Evolutionary conservation across 2,113 vertebrate species (phyloP).

Genomic region (Seriola quinqueradiata): DNA sequence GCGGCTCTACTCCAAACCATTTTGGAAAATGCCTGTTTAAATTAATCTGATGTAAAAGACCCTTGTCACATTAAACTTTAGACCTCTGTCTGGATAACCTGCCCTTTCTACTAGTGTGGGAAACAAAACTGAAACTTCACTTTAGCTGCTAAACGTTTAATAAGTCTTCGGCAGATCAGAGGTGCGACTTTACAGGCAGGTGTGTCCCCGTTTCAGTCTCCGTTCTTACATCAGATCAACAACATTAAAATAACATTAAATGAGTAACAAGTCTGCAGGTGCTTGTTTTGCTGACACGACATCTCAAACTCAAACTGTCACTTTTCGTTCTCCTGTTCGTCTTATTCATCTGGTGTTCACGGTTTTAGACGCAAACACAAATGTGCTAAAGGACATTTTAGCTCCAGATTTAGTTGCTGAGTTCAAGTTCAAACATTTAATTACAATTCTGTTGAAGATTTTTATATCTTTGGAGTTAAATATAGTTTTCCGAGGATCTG

Average conservation of each 20-base stretch:
- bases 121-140: constrained; percentile 50
- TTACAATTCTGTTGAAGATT: background rate
- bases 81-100: background rate
- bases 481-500: background rate
- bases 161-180: background rate
- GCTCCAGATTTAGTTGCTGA: background rate
- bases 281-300: background rate
- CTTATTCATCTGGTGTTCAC: background rate
- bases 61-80: background rate
- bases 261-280: background rate
- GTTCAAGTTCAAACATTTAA: background rate
- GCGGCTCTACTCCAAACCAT: background rate
- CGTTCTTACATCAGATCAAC: background rate
- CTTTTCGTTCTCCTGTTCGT: background rate
- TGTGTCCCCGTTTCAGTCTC: background rate
- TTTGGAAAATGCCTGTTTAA: too few relatives aligned
- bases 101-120: background rate
- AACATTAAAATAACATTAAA: background rate
- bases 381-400: background rate
- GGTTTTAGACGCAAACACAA: background rate
- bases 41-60: background rate
- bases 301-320: background rate
- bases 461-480: background rate
- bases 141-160: background rate
- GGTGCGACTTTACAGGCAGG: constrained; percentile 6